Evolutionary conservation across 2,797 vertebrate genomes (phyloP).

Genomic region (Discoglossus pictus): DNA sequence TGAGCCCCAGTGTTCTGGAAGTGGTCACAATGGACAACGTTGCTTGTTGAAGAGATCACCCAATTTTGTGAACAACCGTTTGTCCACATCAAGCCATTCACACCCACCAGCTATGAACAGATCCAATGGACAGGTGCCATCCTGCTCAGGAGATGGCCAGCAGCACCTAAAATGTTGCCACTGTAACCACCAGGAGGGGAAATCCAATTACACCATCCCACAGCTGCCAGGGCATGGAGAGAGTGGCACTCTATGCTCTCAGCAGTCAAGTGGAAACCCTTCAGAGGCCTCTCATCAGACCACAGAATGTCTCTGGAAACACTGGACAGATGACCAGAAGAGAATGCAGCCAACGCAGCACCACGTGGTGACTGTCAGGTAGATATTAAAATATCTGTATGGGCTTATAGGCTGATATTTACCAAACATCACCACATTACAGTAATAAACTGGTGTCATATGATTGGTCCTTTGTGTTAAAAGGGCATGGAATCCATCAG

Average conservation of each 20-base stretch:
- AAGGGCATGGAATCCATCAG: too few relatives aligned
- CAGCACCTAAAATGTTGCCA: slow-evolving; percentile 59
- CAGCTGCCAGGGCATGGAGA: slow-evolving; percentile 63
- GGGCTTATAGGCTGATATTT: too few relatives aligned
- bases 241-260: slow-evolving; percentile 64
- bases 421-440: too few relatives aligned
- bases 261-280: slow-evolving; percentile 67
- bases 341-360: slow-evolving; percentile 74
- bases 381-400: slow-evolving; percentile 47
- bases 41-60: slow-evolving; percentile 66
- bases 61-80: slow-evolving; percentile 44
- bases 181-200: slow-evolving; percentile 63
- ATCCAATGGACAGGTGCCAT: slow-evolving; percentile 64
- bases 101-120: slow-evolving; percentile 57
- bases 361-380: slow-evolving; percentile 89
- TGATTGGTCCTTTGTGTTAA: too few relatives aligned
- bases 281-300: slow-evolving; percentile 65
- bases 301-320: slow-evolving; percentile 75
- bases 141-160: slow-evolving; percentile 57
- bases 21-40: slow-evolving; percentile 67
- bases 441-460: too few relatives aligned
- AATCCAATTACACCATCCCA: slow-evolving; percentile 57
- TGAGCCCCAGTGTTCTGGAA: slow-evolving; percentile 58
- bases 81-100: slow-evolving; percentile 60
- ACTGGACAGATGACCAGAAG: slow-evolving; percentile 74